Conservation (phyloP, 2,797 vertebrate genomes). For the Paedocypris micromegethes region DNA sequence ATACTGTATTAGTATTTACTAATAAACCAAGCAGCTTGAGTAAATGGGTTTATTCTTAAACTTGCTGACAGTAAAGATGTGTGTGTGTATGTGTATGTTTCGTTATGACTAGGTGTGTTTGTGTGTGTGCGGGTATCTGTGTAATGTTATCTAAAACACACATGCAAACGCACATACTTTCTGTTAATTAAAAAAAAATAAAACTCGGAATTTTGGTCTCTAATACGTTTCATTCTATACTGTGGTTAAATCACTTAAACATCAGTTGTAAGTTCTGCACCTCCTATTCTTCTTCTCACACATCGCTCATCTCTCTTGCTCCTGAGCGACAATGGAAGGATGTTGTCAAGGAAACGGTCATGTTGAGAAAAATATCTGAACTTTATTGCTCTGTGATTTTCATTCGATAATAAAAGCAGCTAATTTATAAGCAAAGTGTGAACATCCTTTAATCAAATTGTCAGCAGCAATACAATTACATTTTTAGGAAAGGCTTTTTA, state of each 20-base stretch:
- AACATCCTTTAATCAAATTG: conserved; percentile 37
- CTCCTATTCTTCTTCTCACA: conserved; percentile 11
- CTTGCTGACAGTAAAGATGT: too few species aligned
- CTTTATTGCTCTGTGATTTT: conserved; percentile 38
- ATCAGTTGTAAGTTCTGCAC: conserved; percentile 4
- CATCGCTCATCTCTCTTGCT: conserved; percentile 6
- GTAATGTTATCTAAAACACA: too few species aligned
- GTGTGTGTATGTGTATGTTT: too few species aligned
- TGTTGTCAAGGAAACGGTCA: conserved; percentile 47
- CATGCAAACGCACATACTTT: too few species aligned
- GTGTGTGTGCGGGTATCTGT: too few species aligned
- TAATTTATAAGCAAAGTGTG: conserved; percentile 26
- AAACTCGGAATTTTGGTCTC: too few species aligned
- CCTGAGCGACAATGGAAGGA: conserved; percentile 9
- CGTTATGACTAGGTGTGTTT: too few species aligned
- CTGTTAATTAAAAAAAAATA: too few species aligned
- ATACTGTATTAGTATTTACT: conserved; percentile 28
- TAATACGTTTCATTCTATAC: neutral
- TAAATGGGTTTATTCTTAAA: neutral
- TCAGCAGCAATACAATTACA: conserved; percentile 6
- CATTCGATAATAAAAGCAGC: conserved; percentile 21
- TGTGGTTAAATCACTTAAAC: conserved; percentile 20
- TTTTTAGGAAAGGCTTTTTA: conserved; percentile 23
- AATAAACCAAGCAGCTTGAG: conserved; percentile 9
- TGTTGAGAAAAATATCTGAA: conserved; percentile 30